phyloP scores from a whole-genome alignment of 2,797 vertebrate species.

The Choloepus didactylus region DNA sequence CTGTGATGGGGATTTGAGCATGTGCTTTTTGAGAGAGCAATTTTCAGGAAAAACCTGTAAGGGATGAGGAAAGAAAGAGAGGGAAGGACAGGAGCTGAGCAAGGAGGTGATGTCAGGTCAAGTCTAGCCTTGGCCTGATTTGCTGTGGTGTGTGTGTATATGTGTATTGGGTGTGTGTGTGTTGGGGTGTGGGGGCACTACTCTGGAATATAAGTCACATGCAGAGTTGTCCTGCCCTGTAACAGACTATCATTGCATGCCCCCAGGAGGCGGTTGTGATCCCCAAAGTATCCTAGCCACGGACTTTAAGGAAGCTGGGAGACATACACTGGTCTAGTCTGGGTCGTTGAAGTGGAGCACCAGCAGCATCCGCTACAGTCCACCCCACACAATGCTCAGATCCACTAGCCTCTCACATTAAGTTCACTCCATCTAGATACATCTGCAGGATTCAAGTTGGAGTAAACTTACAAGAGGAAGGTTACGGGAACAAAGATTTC shows the following conservation, averaged over 20 bases:
- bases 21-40: neutral
- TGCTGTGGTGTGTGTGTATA: neutral
- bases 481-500: constrained; percentile 8
- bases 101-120: neutral
- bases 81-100: neutral
- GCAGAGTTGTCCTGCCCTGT: neutral
- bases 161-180: neutral
- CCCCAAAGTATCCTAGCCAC: neutral
- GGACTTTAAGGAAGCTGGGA: neutral
- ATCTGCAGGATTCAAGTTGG: neutral
- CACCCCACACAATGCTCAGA: neutral
- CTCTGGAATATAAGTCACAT: neutral
- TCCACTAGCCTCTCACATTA: neutral
- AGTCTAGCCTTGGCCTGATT: neutral
- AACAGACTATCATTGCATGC: neutral
- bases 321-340: neutral
- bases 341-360: neutral
- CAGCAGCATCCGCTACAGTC: neutral
- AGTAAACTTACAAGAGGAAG: neutral
- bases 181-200: neutral
- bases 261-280: neutral
- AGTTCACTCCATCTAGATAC: neutral
- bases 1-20: neutral
- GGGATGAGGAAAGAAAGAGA: neutral
- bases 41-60: neutral